These are phyloP conservation scores for Lumbricus terrestris DNA, from an alignment of 2,888 invertebrate species.

Conservation along the genomic window DNA sequence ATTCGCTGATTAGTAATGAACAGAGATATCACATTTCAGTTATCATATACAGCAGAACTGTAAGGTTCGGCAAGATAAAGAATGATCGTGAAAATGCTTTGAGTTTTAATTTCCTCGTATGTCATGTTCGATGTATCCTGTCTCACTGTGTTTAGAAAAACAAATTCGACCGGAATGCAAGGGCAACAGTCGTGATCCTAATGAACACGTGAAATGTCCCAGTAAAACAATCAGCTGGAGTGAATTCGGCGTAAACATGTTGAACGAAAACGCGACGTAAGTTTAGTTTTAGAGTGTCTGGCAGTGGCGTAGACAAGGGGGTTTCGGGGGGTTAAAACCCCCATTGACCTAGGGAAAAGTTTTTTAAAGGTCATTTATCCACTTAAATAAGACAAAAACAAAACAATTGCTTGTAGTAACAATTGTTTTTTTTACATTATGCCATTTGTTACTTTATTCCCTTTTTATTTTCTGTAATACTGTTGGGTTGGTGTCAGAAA, in stretches of 20 bases:
- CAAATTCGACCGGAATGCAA: not conserved
- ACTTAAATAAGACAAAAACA: too few relatives aligned
- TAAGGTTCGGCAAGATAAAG: not conserved
- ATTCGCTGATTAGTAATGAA: too few relatives aligned
- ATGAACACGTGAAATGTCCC: not conserved
- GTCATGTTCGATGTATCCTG: not conserved
- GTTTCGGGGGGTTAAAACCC: too few relatives aligned
- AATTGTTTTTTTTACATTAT: too few relatives aligned
- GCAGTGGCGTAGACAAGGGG: accelerated
- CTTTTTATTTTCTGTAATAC: too few relatives aligned
- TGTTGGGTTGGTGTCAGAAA: too few relatives aligned
- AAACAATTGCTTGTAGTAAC: too few relatives aligned
- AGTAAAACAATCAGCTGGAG: not conserved
- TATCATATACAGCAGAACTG: too few relatives aligned
- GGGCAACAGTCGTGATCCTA: not conserved
- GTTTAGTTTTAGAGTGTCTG: not conserved
- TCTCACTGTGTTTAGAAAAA: not conserved
- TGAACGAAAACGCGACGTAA: not conserved
- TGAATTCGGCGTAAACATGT: not conserved
- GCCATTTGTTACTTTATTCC: too few relatives aligned
- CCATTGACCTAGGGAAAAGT: too few relatives aligned
- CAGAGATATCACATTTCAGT: not conserved
- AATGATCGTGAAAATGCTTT: not conserved
- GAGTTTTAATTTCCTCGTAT: not conserved
- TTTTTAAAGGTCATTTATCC: too few relatives aligned